Evolutionary conservation across 2,888 invertebrate genomes (phyloP).

Genomic region (Chrysotoxum bicinctum): DNA sequence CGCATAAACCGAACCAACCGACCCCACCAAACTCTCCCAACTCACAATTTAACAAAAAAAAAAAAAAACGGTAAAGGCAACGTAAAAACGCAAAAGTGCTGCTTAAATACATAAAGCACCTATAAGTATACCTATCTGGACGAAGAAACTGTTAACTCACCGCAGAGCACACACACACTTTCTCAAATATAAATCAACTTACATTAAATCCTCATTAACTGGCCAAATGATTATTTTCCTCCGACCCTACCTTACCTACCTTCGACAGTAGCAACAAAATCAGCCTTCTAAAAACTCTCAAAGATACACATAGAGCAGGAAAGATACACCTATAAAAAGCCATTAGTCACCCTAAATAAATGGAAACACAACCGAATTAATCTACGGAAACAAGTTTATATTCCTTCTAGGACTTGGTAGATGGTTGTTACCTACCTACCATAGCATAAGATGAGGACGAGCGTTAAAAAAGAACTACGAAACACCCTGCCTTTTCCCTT

Average conservation of each 20-base stretch:
- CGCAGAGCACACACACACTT: slow-evolving; percentile 51
- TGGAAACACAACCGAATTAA: slow-evolving; percentile 73
- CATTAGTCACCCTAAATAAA: slow-evolving; percentile 73
- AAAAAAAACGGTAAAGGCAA: no score
- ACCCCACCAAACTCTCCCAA: neutral
- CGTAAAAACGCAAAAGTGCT: neutral
- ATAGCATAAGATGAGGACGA: neutral
- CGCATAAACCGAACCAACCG: slow-evolving; percentile 65
- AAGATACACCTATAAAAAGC: slow-evolving; percentile 37
- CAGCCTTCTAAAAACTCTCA: slow-evolving; percentile 1
- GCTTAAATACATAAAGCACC: slow-evolving; percentile 4
- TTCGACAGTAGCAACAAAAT: slow-evolving; percentile 36
- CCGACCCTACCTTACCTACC: neutral
- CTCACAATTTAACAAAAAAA: no score
- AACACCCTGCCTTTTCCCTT: slow-evolving; percentile 15
- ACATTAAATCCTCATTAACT: slow-evolving; percentile 75
- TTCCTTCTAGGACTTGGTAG: slow-evolving; percentile 28
- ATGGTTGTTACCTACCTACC: neutral
- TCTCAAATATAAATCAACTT: slow-evolving; percentile 66
- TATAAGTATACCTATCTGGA: no score
- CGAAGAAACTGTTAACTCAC: slow-evolving; percentile 26
- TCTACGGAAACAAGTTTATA: slow-evolving; percentile 71
- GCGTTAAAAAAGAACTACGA: neutral
- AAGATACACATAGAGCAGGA: slow-evolving; percentile 30
- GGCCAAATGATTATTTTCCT: slow-evolving; percentile 70